These are phyloP conservation scores for Beaufortia kweichowensis DNA, from an alignment of 2,113 vertebrate species.

Conservation along the genomic window DNA sequence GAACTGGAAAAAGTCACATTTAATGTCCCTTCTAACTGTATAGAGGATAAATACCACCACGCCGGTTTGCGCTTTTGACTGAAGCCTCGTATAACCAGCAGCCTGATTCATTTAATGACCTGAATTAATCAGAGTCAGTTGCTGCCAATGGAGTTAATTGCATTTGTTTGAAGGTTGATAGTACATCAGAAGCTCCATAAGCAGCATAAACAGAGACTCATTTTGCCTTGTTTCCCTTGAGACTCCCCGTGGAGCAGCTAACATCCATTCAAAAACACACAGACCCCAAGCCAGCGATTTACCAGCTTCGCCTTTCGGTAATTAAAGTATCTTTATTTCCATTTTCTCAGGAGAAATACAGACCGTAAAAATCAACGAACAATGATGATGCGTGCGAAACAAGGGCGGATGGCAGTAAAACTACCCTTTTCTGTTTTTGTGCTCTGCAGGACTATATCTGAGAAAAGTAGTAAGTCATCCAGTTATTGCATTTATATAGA, in stretches of 20 bases:
- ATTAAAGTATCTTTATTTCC: conserved; percentile 23
- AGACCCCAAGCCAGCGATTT: neutral
- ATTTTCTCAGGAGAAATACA: conserved; percentile 27
- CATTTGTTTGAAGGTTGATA: conserved; percentile 49
- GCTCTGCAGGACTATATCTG: too few species aligned
- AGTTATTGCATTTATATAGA: neutral
- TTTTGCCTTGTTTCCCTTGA: conserved; percentile 24
- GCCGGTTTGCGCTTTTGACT: conserved; percentile 14
- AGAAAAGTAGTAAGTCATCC: neutral
- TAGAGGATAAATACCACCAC: neutral
- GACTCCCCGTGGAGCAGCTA: conserved; percentile 10
- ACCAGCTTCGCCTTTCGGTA: conserved; percentile 10
- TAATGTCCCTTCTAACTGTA: neutral
- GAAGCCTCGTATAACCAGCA: conserved; percentile 4
- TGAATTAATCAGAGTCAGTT: conserved; percentile 36
- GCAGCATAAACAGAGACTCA: neutral
- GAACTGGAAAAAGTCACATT: neutral
- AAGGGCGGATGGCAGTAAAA: neutral
- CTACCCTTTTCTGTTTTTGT: neutral
- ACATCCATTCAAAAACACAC: conserved; percentile 25
- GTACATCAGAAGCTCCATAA: conserved; percentile 11
- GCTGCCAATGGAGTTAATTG: conserved; percentile 41
- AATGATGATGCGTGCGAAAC: conserved; percentile 30
- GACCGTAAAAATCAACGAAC: conserved; percentile 37
- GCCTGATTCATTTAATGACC: conserved; percentile 27